Evolutionary conservation across 2,113 vertebrate genomes (phyloP), one percentile per base, ranked within the genome.

Genomic region (Oncorhynchus masou): DNA sequence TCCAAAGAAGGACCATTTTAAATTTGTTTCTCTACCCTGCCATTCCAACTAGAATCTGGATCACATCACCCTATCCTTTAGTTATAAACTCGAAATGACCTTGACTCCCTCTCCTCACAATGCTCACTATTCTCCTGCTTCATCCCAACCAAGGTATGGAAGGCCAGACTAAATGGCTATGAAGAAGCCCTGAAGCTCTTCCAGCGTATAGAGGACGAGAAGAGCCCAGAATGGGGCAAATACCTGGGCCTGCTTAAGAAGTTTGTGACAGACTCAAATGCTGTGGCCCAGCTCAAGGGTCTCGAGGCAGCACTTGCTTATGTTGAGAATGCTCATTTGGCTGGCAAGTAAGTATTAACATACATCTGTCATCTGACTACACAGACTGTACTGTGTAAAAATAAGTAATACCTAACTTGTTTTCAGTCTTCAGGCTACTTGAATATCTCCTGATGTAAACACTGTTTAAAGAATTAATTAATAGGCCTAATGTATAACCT

Each of bases 231-330:
- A 87, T 99, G 97, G 97, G 94, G 95, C 66, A 99, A 97, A 84
- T 99, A 95, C 83, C 94, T 99, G 83, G 97, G 97, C 51, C 89
- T 98, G 76, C 93, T 99, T 48, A 99, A 97, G 91, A 99, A 95
- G 86, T 97, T 99, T 93, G 98, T 99, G 77, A 98, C 96, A 0
- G 98, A 99, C 51, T 98, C 97, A 13, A 99, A 99, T 83, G 97
- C 96, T 3, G 95, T 99, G 79, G 97, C 96, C 91, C 98, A 99
- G 73, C 91, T 99, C 60, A 99, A 99, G 92, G 98, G 98, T 83
- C 89, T 99, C 79, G 98, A 99, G 91, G 96, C 97, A 66, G 96
- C 96, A 0, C 92, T 99, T 59, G 94, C 91, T 68, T 99, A 95
- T 73, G 80, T 98, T 64, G 95, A 96, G 91, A 98, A 96, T 84